A percentile compares a stretch with the other conserved stretches of the same genome.
phyloP scores from a whole-genome alignment of 2,113 vertebrate species.

The Blennius ocellaris region DNA sequence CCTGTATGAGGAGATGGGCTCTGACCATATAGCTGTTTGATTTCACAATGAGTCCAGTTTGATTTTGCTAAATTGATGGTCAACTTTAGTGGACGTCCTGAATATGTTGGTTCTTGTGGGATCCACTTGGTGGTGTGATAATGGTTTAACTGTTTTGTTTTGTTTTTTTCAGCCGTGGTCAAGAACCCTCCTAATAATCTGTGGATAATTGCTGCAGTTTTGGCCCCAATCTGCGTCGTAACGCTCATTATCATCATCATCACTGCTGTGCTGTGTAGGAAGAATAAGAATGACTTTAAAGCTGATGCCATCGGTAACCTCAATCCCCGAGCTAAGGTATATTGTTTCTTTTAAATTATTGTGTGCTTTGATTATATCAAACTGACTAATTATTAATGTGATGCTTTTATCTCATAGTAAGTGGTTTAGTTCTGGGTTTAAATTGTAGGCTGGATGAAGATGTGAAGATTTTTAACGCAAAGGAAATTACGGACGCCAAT shows the following conservation, averaged over 20 bases:
- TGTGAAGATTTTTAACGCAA: background rate
- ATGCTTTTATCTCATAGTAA: background rate
- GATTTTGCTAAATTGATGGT: no score
- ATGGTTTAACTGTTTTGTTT: conserved; percentile 31
- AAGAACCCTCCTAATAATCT: conserved; percentile 98
- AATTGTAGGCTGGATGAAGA: background rate
- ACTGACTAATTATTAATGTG: no score
- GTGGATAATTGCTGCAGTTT: conserved; percentile 97
- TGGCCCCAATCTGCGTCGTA: conserved; percentile 95
- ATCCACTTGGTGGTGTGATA: background rate
- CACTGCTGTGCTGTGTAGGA: conserved; percentile 95
- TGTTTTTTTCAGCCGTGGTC: conserved; percentile 88
- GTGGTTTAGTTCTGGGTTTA: background rate
- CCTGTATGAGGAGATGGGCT: no score
- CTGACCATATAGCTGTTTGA: no score
- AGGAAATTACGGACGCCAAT: background rate
- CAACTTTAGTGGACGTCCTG: no score
- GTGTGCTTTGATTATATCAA: no score
- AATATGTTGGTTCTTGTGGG: no score
- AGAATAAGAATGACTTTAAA: conserved; percentile 98
- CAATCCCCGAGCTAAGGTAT: conserved; percentile 95
- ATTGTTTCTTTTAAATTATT: no score
- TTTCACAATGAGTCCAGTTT: no score
- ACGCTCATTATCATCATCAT: conserved; percentile 98
- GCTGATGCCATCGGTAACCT: conserved; percentile 93